Evolutionary conservation across 2,797 vertebrate genomes (phyloP).

Genomic region (Myoxocephalus aenaeus): DNA sequence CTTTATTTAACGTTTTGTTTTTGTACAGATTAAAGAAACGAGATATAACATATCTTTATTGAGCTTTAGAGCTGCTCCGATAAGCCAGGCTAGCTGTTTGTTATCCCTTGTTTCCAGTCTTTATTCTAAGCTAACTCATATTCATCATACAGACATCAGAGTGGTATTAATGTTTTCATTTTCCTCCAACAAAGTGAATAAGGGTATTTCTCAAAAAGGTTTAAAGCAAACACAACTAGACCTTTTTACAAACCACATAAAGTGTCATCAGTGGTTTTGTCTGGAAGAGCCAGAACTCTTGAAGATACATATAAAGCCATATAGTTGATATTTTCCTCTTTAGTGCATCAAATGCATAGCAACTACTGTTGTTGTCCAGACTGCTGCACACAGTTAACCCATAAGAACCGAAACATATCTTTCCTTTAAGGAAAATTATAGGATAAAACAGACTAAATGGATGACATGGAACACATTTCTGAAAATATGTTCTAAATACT

Average conservation of each 20-base stretch:
- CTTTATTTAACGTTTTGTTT: not conserved
- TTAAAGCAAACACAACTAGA: conserved; percentile 4
- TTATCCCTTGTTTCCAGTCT: not conserved
- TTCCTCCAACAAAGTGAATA: not conserved
- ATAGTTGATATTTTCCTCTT: conserved; percentile 17
- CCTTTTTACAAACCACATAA: not conserved
- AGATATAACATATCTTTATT: not conserved
- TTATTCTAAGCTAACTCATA: not conserved
- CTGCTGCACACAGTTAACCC: not conserved
- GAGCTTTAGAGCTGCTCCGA: not conserved
- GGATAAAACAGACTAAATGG: too few species aligned
- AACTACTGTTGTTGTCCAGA: conserved; percentile 32
- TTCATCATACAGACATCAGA: not conserved
- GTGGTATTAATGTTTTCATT: not conserved
- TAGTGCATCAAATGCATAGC: not conserved
- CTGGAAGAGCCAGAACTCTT: not conserved
- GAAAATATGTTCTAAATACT: too few species aligned
- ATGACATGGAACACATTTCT: too few species aligned
- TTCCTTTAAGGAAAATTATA: too few species aligned
- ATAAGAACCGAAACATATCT: not conserved
- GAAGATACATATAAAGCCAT: not conserved
- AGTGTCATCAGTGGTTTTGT: conserved; percentile 6
- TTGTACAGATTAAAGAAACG: not conserved
- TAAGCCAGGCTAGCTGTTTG: not conserved
- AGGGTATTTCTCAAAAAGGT: too few species aligned